Evolutionary conservation across 2,888 invertebrate genomes (phyloP).

Genomic region (Crocallis elinguaria): DNA sequence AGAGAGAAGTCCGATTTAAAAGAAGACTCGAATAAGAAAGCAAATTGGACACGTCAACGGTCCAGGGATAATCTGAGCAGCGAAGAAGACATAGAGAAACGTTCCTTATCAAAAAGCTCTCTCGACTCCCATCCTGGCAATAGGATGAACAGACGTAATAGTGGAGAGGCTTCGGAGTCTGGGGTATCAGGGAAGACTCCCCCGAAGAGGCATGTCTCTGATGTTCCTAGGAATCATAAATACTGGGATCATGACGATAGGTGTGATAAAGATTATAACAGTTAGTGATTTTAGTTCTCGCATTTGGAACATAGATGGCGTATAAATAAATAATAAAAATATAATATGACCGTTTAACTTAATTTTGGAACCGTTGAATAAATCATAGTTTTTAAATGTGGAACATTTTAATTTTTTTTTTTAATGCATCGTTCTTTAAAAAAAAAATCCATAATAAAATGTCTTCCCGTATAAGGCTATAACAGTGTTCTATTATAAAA

Average conservation of each 20-base stretch:
- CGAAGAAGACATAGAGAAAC: slow-evolving; percentile 59
- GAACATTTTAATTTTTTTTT: neutral
- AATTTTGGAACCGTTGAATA: neutral
- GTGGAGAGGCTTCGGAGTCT: slow-evolving; percentile 48
- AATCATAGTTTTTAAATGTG: neutral
- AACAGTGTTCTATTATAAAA: too few species aligned
- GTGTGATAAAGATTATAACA: slow-evolving; percentile 76
- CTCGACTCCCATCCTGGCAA: slow-evolving; percentile 48
- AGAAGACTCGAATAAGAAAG: slow-evolving; percentile 62
- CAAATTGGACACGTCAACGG: slow-evolving; percentile 65
- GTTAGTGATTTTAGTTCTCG: slow-evolving; percentile 57
- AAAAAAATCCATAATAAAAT: neutral
- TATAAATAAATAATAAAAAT: neutral
- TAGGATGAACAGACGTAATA: slow-evolving; percentile 55
- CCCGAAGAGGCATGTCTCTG: slow-evolving; percentile 63
- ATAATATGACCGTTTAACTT: neutral
- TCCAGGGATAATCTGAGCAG: slow-evolving; percentile 65
- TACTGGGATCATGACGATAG: slow-evolving; percentile 81
- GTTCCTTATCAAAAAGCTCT: slow-evolving; percentile 51
- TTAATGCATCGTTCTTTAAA: neutral
- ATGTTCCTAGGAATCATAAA: slow-evolving; percentile 73
- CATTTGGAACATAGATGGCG: slow-evolving; percentile 16
- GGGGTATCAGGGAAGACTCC: slow-evolving; percentile 50
- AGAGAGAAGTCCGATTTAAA: slow-evolving; percentile 61
- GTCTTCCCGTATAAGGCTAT: neutral